Percentiles rank a stretch among this genome's conserved stretches.
Evolutionary conservation across 2,113 vertebrate species (phyloP).

Genomic region (Marmota flaviventris): DNA sequence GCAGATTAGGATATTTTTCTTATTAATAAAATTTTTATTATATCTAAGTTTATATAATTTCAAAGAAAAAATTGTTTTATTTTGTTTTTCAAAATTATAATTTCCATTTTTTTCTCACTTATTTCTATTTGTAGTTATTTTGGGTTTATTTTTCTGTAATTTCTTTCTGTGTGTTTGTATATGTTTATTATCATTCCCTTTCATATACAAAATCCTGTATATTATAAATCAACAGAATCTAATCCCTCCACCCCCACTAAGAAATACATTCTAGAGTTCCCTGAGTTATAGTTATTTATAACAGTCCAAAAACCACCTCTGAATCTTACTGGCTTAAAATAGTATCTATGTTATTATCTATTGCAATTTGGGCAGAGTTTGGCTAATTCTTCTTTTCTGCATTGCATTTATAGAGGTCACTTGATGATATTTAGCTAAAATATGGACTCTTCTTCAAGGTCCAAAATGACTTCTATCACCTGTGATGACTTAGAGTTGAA

Average conservation of each 20-base stretch:
- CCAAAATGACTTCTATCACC: background rate
- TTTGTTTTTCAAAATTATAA: background rate
- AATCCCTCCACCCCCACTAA: background rate
- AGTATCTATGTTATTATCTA: background rate
- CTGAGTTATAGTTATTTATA: background rate
- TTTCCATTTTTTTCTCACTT: background rate
- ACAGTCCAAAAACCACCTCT: background rate
- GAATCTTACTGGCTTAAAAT: background rate
- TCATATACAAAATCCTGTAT: background rate
- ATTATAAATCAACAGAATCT: background rate
- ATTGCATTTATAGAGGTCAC: background rate
- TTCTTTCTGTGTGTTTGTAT: background rate
- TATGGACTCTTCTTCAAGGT: background rate
- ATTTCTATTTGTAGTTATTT: background rate
- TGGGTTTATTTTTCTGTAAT: background rate
- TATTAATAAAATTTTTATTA: background rate
- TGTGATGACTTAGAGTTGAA: background rate
- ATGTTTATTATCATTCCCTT: background rate
- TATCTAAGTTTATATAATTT: background rate
- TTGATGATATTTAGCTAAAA: background rate
- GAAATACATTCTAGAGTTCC: background rate
- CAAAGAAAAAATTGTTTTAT: too few species aligned
- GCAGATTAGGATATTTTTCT: background rate
- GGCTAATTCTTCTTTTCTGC: background rate
- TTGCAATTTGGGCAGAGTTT: background rate